These are phyloP conservation scores for Orgyia antiqua DNA, from an alignment of 2,888 invertebrate genomes.

Conservation along the genomic window DNA sequence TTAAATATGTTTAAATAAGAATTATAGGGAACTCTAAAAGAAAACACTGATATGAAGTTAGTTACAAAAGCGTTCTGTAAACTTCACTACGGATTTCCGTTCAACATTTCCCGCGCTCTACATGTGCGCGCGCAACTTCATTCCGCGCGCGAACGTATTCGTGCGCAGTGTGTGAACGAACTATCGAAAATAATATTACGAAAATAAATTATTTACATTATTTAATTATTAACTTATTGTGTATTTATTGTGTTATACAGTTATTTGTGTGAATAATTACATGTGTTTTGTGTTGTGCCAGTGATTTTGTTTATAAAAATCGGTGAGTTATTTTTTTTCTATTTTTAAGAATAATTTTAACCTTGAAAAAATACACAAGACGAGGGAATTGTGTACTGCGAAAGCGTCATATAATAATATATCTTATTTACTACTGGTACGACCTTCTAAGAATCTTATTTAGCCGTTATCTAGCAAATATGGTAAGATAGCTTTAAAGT, in stretches of 20 bases:
- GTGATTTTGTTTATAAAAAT: conserved; percentile 13
- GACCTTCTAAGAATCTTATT: conserved; percentile 20
- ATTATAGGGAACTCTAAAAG: no score
- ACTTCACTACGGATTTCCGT: conserved; percentile 42
- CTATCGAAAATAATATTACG: conserved; percentile 37
- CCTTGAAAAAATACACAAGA: conserved; percentile 11
- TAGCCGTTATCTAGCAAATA: conserved; percentile 30
- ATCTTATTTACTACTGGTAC: conserved; percentile 17
- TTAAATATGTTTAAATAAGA: no score
- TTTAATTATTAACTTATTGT: conserved; percentile 21
- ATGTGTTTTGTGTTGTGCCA: conserved; percentile 27
- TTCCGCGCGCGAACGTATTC: conserved; percentile 62
- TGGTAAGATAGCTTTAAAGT: conserved; percentile 18
- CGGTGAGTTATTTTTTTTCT: conserved; percentile 16
- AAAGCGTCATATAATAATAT: conserved; percentile 16
- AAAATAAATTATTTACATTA: conserved; percentile 18
- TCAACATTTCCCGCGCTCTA: conserved; percentile 53
- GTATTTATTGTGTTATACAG: conserved; percentile 35
- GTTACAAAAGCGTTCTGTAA: conserved; percentile 3
- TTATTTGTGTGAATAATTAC: conserved; percentile 21
- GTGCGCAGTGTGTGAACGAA: conserved; percentile 35
- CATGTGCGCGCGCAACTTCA: conserved; percentile 53
- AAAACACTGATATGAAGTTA: background rate
- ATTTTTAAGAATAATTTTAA: conserved; percentile 3
- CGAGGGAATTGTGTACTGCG: conserved; percentile 2